Evolutionary conservation across 2,888 invertebrate species (phyloP), one percentile per base, ranked within the genome.

Genomic region (Drosophila nr. medialis): DNA sequence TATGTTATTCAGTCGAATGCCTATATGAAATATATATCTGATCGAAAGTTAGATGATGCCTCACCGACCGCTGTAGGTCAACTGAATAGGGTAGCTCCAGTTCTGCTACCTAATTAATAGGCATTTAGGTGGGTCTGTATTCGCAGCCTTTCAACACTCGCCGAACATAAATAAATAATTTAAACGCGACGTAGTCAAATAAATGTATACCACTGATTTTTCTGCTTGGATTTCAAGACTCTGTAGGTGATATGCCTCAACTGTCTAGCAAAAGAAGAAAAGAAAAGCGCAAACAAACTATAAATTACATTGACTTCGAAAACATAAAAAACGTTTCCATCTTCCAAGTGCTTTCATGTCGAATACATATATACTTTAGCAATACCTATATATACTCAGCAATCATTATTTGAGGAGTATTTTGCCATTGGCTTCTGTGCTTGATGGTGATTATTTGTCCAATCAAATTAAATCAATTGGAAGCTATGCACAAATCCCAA

Each of bases 21-120:
- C 40, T 73, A 34, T 11, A 60, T 45, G 15, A 4, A 45, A 11
- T 59, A 0, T 27, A 29, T 53, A 18, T 42, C 49, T 60, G 53
- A 65, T 63, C 51, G 68, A 36, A 56, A 59, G 24, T n/a, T 29
- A 49, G 63, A 62, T 77, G 53, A 59, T 82, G 75, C 79, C 81
- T 71, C 80, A 75, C 75, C 80, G 84, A 82, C 72, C 80, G 80
- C 86, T 90, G 83, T 90, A 83, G 85, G 86, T 87, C 84, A 81
- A 90, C 91, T 90, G 82, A 91, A 82, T 75, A 72, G 62, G 64
- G 69, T 73, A 70, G 78, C 67, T 81, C 67, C 77, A 75, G 66
- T 65, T 72, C 48, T 56, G 53, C 56, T 58, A 66, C 51, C 71
- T 77, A 88, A 86, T 90, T 80, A 86, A 75, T 76, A 66, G 74